Evolutionary conservation across 2,888 invertebrate species (phyloP), one percentile per base, ranked within the genome.

Genomic region (Papilio demoleus): DNA sequence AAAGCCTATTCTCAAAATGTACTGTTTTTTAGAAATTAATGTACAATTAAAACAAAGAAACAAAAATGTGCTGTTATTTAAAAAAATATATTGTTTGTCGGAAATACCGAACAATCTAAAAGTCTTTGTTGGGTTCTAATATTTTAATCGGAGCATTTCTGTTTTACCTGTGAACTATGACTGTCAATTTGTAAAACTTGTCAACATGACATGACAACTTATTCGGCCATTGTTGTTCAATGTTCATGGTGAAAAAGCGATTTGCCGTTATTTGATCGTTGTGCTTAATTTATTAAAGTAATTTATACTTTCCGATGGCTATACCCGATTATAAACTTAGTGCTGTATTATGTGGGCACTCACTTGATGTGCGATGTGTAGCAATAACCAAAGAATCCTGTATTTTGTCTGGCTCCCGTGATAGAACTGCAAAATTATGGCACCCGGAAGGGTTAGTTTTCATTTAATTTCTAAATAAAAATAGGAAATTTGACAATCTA

Each of bases 341-440:
- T 84, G 94, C 95, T 80, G 94, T 95, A 75, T 89, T 98, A 65
- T 88, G 91, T 75, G 97, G 97, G 0, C 98, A 99, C 87, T 95
- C 96, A 56, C 93, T 96, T 82, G 98, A 99, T 85, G 97, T 99
- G 22, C 94, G 98, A 76, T 94, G 96, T 67, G 94, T 98, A 22
- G 94, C 94, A 65, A 93, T 93, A 12, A 90, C 93, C 6, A 89
- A 93, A 71, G 95, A 95, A 74, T 95, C 95, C 79, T 94, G 94
- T 72, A 95, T 99, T 78, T 90, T 98, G 53, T 98, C 98, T 6
- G 97, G 96, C 27, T 98, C 98, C 4, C 94, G 98, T 77, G 99
- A 99, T 87, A 95, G 95, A 85, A 97, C 97, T 17, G 95, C 97
- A 1, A 96, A 96, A 88, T 90, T 97, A 45, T 99, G 98, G 98